Evolutionary conservation across 2,113 vertebrate species (phyloP).

Genomic region (Vulpes vulpes): DNA sequence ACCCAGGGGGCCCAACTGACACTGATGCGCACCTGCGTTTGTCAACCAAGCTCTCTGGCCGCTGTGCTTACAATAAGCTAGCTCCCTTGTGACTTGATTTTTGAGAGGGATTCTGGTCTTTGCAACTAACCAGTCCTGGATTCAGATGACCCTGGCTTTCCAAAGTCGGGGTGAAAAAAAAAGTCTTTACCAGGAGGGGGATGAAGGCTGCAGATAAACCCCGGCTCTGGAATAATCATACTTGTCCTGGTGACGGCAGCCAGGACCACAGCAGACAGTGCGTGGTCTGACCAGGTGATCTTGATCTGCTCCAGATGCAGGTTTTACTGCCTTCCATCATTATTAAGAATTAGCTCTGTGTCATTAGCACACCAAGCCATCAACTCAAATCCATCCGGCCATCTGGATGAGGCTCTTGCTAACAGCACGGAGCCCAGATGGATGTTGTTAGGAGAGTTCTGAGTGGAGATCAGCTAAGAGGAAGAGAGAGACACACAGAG

Average conservation of each 20-base stretch:
- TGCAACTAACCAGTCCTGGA: accelerated
- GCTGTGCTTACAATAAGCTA: accelerated
- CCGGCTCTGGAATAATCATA: not conserved
- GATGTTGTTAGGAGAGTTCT: constrained; percentile 42
- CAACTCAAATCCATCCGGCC: constrained; percentile 62
- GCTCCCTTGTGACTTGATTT: not conserved
- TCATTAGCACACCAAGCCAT: constrained; percentile 68
- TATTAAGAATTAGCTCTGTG: constrained; percentile 74
- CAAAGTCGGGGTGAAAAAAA: no score
- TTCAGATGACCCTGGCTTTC: not conserved
- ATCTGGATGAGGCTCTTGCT: constrained; percentile 78
- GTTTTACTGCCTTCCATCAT: constrained; percentile 26
- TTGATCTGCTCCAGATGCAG: constrained; percentile 72
- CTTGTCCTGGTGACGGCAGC: not conserved
- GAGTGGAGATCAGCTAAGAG: not conserved
- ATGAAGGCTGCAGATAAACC: not conserved
- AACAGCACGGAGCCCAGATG: constrained; percentile 74
- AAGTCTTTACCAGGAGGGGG: accelerated
- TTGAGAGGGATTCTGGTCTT: not conserved
- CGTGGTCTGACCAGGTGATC: constrained; percentile 50
- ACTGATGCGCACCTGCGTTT: accelerated
- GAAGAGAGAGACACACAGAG: not conserved
- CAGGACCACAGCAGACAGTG: not conserved
- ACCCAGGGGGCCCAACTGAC: not conserved
- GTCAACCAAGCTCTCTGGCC: not conserved